A percentile compares a stretch with the other conserved stretches of the same genome.
Conservation (phyloP, 2,888 invertebrate species). For the Elegia similella region DNA sequence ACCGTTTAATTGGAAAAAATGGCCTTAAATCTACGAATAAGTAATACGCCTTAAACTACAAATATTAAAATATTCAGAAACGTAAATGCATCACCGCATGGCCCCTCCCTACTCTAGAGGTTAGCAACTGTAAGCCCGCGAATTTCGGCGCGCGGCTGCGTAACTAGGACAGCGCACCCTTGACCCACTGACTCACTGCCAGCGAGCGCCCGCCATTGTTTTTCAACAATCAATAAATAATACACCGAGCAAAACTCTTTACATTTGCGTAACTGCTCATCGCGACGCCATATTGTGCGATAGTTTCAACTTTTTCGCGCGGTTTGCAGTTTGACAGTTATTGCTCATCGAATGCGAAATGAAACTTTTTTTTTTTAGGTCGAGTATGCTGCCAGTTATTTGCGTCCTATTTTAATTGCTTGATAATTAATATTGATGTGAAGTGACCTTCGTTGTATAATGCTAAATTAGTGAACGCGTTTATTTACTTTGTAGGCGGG, state of each 20-base stretch:
- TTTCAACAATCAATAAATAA: constrained; percentile 81
- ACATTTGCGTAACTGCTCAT: constrained; percentile 71
- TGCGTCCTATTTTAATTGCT: constrained; percentile 35
- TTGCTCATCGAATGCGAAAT: constrained; percentile 1
- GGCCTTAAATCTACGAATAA: no score
- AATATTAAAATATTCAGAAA: constrained; percentile 3
- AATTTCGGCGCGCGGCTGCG: constrained; percentile 75
- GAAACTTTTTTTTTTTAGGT: constrained; percentile 56
- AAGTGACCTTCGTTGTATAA: constrained; percentile 49
- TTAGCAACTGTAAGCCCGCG: constrained; percentile 73
- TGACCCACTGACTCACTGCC: constrained; percentile 80
- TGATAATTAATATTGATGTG: constrained; percentile 53
- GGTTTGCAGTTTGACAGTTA: constrained; percentile 13
- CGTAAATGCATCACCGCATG: constrained; percentile 5
- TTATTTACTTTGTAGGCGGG: constrained; percentile 24
- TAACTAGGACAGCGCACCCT: constrained; percentile 75
- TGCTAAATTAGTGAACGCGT: constrained; percentile 45
- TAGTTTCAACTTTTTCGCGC: constrained; percentile 16
- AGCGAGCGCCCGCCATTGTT: constrained; percentile 75
- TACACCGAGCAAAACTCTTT: constrained; percentile 68
- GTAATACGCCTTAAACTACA: background rate
- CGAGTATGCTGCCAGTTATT: constrained; percentile 33
- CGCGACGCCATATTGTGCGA: constrained; percentile 46
- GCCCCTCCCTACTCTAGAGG: constrained; percentile 64
- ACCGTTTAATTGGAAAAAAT: no score